Evolutionary conservation across 2,797 vertebrate genomes (phyloP).

Genomic region (Calcarius lapponicus): DNA sequence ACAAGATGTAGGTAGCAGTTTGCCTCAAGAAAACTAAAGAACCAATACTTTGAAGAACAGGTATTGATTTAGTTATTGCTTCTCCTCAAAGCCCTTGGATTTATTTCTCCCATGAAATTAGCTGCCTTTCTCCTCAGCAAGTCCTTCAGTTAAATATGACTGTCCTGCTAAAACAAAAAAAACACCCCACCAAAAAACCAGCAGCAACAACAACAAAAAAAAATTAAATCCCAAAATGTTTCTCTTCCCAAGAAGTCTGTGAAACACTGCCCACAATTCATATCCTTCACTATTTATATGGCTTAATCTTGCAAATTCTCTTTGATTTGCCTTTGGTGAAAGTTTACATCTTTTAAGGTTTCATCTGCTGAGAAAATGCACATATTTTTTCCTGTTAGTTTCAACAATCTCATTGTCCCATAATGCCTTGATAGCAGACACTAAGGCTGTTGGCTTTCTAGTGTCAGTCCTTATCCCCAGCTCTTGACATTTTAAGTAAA

Average conservation of each 20-base stretch:
- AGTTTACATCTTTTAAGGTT: neutral
- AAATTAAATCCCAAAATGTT: neutral
- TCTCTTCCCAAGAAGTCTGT: neutral
- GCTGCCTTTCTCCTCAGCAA: neutral
- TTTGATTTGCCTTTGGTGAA: neutral
- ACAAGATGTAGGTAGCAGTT: neutral
- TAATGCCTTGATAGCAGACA: neutral
- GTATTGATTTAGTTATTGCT: neutral
- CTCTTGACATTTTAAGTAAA: neutral
- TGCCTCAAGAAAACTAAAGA: neutral
- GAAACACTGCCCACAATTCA: neutral
- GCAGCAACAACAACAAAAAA: neutral
- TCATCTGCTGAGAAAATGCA: neutral
- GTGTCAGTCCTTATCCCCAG: neutral
- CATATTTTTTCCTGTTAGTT: neutral
- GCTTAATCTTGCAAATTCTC: neutral
- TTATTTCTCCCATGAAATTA: neutral
- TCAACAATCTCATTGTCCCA: neutral
- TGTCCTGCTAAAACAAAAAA: neutral
- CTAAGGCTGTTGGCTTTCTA: neutral
- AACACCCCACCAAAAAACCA: neutral
- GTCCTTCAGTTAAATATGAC: neutral
- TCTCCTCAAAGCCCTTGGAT: neutral
- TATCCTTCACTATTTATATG: neutral
- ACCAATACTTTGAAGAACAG: neutral